Evolutionary conservation across 1,140 invertebrate species (phyloP), one percentile per base, ranked within the genome.

Genomic region (Drosophila sulfurigaster): DNA sequence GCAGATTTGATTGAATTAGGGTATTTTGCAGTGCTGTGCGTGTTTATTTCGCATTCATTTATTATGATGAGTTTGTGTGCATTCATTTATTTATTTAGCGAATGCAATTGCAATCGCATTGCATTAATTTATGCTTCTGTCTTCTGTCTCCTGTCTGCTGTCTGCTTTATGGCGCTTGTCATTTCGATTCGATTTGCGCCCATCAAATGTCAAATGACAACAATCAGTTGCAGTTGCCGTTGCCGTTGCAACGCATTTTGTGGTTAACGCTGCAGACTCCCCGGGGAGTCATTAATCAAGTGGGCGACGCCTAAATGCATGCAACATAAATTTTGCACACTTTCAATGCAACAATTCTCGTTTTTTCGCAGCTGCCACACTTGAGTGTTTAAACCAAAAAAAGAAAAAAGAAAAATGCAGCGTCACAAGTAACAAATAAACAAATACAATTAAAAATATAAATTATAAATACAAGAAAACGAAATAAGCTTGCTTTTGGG

Each of bases 171-270:
- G 68, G 64, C 67, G 64, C 56, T 67, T 75, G 65, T 57, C 71
- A 58, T 57, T 67, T 74, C 58, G 51, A 57, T 63, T 59, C 66
- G 60, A 71, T 62, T 80, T 73, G 66, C 65, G 78, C 68, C 51
- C 85, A 78, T 83, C 74, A 80, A 80, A 69, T 75, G 80, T 48
- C 62, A 80, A 80, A 88, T 89, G 85, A 88, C 85, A 88, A 83
- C 83, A 88, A 88, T 88, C 78, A 74, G 80, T 49, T 57, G 5
- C 15, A 28, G 30, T 11, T 5, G 13, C 45, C 1, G 41, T 43
- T 41, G 46, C 48, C 5, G 16, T 28, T 62, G 72, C 66, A 63
- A 52, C 43, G 58, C 52, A 71, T 75, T 20, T 75, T 75, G 73
- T 38, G 73, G 73, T 75, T 65, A 65, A 71, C 59, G 45, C 6